A percentile compares a stretch with the other conserved stretches of the same genome.
Conservation (phyloP, 2,888 invertebrate species). For the Drosophila cracens region DNA sequence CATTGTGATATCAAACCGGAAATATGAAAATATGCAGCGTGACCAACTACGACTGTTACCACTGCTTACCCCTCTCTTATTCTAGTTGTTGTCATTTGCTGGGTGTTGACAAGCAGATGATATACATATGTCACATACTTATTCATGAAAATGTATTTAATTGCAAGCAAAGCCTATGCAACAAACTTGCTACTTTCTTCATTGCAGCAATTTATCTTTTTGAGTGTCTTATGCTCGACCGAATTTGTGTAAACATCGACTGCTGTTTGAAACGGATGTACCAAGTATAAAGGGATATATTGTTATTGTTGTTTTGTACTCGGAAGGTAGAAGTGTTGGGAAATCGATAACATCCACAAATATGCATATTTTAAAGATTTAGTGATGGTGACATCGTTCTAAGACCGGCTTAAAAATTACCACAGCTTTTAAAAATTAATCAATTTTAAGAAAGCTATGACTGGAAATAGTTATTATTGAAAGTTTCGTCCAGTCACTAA, state of each 20-base stretch:
- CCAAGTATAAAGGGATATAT: slow-evolving; percentile 3
- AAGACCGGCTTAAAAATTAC: too few species aligned
- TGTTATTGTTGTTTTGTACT: not conserved
- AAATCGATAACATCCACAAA: too few species aligned
- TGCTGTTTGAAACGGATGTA: slow-evolving; percentile 39
- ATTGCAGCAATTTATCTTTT: slow-evolving; percentile 16
- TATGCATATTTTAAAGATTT: not conserved
- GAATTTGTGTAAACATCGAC: slow-evolving; percentile 14
- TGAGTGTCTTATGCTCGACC: slow-evolving; percentile 32
- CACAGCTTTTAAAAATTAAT: not conserved
- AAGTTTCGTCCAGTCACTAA: not conserved
- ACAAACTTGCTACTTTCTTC: slow-evolving; percentile 43
- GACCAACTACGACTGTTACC: slow-evolving; percentile 39
- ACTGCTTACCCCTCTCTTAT: slow-evolving; percentile 12
- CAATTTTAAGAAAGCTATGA: not conserved
- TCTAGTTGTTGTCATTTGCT: slow-evolving; percentile 22
- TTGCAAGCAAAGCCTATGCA: slow-evolving; percentile 46
- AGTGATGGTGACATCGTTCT: not conserved
- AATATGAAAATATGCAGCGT: slow-evolving; percentile 76
- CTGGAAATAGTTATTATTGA: not conserved
- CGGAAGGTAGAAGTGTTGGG: not conserved
- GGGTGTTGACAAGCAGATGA: slow-evolving; percentile 65
- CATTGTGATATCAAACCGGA: slow-evolving; percentile 80
- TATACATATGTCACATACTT: slow-evolving; percentile 26
- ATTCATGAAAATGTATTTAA: slow-evolving; percentile 17